Evolutionary conservation across 2,888 invertebrate genomes (phyloP).

Genomic region (Blera fallax): DNA sequence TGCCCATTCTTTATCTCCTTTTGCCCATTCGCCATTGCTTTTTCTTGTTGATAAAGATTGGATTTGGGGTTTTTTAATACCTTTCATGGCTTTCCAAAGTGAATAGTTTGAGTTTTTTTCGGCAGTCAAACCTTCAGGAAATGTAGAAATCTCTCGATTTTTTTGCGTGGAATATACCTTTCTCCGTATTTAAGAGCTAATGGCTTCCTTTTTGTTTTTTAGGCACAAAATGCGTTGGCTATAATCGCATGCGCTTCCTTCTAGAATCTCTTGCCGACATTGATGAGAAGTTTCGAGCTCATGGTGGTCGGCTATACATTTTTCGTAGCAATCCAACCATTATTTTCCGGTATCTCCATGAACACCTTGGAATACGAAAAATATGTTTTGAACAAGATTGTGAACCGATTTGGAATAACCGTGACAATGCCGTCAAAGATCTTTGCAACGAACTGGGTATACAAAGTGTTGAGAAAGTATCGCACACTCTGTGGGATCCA

Average conservation of each 20-base stretch:
- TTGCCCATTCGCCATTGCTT: too few species aligned
- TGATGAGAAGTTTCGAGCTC: constrained; percentile 83
- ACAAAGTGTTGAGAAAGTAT: constrained; percentile 84
- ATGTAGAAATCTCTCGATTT: too few species aligned
- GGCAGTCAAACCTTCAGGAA: too few species aligned
- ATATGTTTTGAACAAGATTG: constrained; percentile 87
- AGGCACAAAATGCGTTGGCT: constrained; percentile 86
- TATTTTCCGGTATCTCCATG: constrained; percentile 84
- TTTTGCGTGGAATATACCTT: too few species aligned
- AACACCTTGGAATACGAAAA: constrained; percentile 84
- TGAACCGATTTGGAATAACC: constrained; percentile 87
- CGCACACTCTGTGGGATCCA: constrained; percentile 89
- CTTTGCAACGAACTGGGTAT: constrained; percentile 84
- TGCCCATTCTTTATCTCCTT: too few species aligned
- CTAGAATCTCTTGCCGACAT: constrained; percentile 86
- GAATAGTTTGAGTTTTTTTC: too few species aligned
- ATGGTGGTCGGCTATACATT: constrained; percentile 84
- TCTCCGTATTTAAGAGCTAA: too few species aligned
- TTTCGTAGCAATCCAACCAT: constrained; percentile 85
- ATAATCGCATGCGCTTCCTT: constrained; percentile 87
- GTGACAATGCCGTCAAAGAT: constrained; percentile 84
- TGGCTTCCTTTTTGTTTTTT: constrained; percentile 57
- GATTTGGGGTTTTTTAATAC: too few species aligned
- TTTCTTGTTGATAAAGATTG: too few species aligned
- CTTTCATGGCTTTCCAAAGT: too few species aligned